Base-by-base conservation (phyloP, 2,113 vertebrate species). In the Sturnira hondurensis region DNA sequence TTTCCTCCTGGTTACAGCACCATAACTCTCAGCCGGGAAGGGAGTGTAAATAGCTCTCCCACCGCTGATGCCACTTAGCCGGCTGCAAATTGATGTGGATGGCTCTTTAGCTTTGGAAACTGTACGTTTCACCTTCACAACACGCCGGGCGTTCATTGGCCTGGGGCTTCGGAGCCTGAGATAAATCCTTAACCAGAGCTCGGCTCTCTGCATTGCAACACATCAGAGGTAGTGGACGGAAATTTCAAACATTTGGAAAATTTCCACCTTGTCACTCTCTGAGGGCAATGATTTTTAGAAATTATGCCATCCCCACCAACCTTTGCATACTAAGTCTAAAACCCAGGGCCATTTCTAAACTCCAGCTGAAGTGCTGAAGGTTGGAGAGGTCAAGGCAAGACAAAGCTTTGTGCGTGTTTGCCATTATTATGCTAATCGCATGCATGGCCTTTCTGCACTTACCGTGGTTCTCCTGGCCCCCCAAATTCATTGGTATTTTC, bases 31-130 rank as follows among this genome's bases (percentile, higher is more conserved):
- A 8, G 52, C 88, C 7, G 77, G 89, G 80, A 90, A 89, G 87
- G 89, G 56, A 96, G 90, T 95, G 97, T 86, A 89, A 97, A 88
- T 93, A 97, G 97, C 77, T 94, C 97, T 99, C 98, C 98, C 97
- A 73, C 11, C 0, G 98, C 97, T 98, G 98, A 97, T 98, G 98
- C 97, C 98, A 98, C 97, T 98, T 98, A 98, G 98, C 89, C 36
- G 87, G 95, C 97, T 97, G 97, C 97, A 98, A 98, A 98, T 98
- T 98, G 98, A 98, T 98, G 98, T 97, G 96, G 97, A 98, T 98
- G 97, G 98, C 96, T 98, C 95, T 84, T 96, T 92, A 76, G 47
- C 98, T 98, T 96, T 95, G 94, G 97, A 98, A 98, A 96, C 96
- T 0, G 68, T 97, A 95, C 84, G 50, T 94, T 98, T 98, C 98